Evolutionary conservation across 2,888 invertebrate genomes (phyloP), one percentile per base, ranked within the genome.

Genomic region (Spatulosminthurus flaviceps): DNA sequence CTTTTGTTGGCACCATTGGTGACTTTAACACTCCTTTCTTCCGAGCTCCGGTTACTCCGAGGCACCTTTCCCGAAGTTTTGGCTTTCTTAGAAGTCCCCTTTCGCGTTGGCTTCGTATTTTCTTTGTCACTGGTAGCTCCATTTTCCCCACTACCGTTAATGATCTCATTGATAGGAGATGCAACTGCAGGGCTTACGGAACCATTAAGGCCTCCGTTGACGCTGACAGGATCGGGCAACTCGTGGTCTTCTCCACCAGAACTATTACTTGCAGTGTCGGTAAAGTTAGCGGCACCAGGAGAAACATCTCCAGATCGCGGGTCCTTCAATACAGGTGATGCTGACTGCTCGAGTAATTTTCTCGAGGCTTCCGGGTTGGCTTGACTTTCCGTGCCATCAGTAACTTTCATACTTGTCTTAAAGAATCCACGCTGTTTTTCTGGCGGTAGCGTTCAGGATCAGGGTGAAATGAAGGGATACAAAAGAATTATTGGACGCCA

Each of bases 401-500:
- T 81, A 71, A 83, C 82, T 83, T 83, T 83, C 82, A 83, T 83
- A 81, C 69, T 75, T 79, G 21, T 21, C 60, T 73, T 67, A 29
- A 41, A 70, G 70, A 28, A 42, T 41, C 70, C 70, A 34, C 41
- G 41, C 41, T 70, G 64, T 16, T 51, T 51, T 51, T 2, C 5
- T 2, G 1, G 16, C 2, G 51, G 51, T 51, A 19, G n/a, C 51
- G 51, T 2, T 19, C 16, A 13, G 9, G n/a, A 51, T 2, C 16
- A 51, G 51, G 51, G 16, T 51, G 19, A 51, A 51, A 51, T 51
- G n/a, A 51, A 51, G 51, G 9, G 51, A 51, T 51, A 51, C 19
- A 51, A 51, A 51, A 51, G 51, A 1, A 16, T 51, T 34, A 34
- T 9, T 34, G 4, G 34, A 9, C 4, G 34, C 9, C 34, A 34